These are phyloP conservation scores for Erinaceus europaeus DNA, from an alignment of 2,113 vertebrate genomes.

Conservation along the genomic window DNA sequence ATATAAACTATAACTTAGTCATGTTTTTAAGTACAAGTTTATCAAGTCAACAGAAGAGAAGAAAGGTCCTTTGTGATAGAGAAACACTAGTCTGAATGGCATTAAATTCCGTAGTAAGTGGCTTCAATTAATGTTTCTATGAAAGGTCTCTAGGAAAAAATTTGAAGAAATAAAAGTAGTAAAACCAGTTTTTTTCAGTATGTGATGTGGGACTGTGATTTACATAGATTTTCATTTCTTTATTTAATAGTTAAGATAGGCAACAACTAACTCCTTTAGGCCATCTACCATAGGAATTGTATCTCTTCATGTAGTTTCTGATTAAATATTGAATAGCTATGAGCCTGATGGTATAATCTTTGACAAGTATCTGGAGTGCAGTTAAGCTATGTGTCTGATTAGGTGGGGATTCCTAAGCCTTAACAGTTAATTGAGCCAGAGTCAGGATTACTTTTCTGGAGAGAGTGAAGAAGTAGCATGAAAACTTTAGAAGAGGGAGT, in stretches of 20 bases:
- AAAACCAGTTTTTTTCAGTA: background rate
- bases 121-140: background rate
- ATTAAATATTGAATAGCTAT: slow-evolving; percentile 34
- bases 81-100: background rate
- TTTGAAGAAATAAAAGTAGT: background rate
- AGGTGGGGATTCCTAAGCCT: background rate
- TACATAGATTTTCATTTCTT: too few relatives aligned
- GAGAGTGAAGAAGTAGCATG: slow-evolving; percentile 1
- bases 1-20: background rate
- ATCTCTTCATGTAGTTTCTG: slow-evolving; percentile 1
- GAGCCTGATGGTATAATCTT: slow-evolving; percentile 26
- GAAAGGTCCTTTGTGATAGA: background rate
- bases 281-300: background rate
- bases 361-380: slow-evolving; percentile 34
- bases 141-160: background rate
- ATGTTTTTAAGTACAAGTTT: background rate
- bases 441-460: slow-evolving; percentile 31
- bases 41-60: background rate
- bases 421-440: slow-evolving; percentile 27
- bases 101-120: background rate
- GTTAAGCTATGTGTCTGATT: slow-evolving; percentile 18
- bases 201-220: background rate
- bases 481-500: too few relatives aligned
- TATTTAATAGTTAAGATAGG: too few relatives aligned
- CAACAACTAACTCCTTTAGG: too few relatives aligned